Conservation (phyloP, 1,140 invertebrate genomes). For the Pseudomyrmex cubaensis region DNA sequence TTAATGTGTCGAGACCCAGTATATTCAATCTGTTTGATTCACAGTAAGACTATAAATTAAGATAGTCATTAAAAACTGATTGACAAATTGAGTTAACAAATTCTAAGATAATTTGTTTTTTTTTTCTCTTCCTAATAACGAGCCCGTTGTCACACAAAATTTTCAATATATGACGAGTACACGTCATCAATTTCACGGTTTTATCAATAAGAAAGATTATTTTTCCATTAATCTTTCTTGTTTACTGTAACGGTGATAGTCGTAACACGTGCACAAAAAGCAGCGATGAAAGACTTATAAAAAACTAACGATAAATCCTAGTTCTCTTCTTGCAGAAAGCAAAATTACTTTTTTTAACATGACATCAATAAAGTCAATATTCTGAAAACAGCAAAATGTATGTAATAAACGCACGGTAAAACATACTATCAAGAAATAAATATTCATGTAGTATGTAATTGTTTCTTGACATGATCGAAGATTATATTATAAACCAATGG, state of each 20-base stretch:
- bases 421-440: background rate
- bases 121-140: background rate
- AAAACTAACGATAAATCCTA: conserved; percentile 7
- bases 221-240: conserved; percentile 13
- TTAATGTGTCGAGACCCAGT: background rate
- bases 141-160: background rate
- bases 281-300: background rate
- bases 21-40: conserved; percentile 5
- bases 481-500: conserved; percentile 1
- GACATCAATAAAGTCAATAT: background rate
- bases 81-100: conserved; percentile 5
- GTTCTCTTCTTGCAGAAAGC: background rate
- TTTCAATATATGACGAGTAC: background rate
- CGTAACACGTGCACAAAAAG: background rate
- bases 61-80: conserved; percentile 24
- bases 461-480: background rate
- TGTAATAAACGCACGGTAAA: background rate
- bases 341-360: background rate
- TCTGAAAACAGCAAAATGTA: conserved; percentile 35
- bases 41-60: conserved; percentile 5
- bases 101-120: conserved; percentile 9
- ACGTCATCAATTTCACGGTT: no score
- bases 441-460: conserved; percentile 1
- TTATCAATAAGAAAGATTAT: background rate
- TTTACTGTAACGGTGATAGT: background rate